A percentile compares a stretch with the other conserved stretches of the same genome.
Evolutionary conservation across 2,797 vertebrate species (phyloP).

Genomic region (Serranus cabrilla): DNA sequence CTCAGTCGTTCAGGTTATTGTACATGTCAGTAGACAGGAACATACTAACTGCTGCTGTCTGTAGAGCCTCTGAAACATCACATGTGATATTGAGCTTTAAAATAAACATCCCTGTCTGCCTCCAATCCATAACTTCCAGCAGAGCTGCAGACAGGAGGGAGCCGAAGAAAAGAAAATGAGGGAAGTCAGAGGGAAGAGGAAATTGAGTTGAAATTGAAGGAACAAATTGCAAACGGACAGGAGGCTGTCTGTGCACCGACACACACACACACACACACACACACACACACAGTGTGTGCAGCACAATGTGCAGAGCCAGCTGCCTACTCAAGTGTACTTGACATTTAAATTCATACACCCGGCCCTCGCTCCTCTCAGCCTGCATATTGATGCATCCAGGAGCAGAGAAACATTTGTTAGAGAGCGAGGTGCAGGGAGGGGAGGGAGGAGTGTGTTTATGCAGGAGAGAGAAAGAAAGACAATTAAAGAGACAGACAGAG

Average conservation of each 20-base stretch:
- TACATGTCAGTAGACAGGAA: too few relatives aligned
- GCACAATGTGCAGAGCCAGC: conserved; percentile 33
- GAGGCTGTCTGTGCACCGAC: background rate
- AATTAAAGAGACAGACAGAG: conserved; percentile 10
- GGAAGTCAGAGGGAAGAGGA: background rate
- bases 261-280: conserved; percentile 11
- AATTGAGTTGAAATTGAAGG: background rate
- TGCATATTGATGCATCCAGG: conserved; percentile 21
- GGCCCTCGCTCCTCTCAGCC: background rate
- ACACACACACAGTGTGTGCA: background rate
- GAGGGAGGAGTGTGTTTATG: background rate
- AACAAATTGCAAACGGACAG: conserved; percentile 13
- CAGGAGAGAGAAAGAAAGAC: background rate
- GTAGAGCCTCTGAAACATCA: too few relatives aligned
- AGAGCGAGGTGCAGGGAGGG: background rate
- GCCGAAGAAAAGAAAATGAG: conserved; percentile 13
- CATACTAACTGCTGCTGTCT: too few relatives aligned
- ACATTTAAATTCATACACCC: conserved; percentile 37
- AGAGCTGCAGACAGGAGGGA: background rate
- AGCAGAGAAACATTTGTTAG: conserved; percentile 6
- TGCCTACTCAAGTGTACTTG: conserved; percentile 21
- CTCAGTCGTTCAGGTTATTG: too few relatives aligned
- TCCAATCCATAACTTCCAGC: background rate
- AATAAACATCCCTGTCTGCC: background rate
- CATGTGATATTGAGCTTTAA: too few relatives aligned